phyloP scores from a whole-genome alignment of 1,140 invertebrate genomes.

The Drosophila melanica region DNA sequence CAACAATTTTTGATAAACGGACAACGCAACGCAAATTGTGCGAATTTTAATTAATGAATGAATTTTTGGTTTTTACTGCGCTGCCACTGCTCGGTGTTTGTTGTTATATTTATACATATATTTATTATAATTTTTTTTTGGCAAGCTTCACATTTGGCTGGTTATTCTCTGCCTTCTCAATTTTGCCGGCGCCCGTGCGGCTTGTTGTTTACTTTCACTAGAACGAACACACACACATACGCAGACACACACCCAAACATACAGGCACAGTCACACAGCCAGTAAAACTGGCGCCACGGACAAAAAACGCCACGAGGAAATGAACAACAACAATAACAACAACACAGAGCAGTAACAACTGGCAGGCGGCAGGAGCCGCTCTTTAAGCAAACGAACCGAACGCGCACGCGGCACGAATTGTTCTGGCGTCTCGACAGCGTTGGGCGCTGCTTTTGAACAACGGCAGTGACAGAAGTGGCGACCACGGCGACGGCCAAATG shows the following conservation, averaged over 20 bases:
- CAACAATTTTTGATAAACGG: slow-evolving; percentile 16
- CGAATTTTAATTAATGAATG: slow-evolving; percentile 25
- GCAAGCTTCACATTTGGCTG: slow-evolving; percentile 8
- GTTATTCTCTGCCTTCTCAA: not conserved
- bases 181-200: slow-evolving; percentile 33
- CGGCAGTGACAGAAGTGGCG: slow-evolving; percentile 1
- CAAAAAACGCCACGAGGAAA: slow-evolving; percentile 11
- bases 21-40: slow-evolving; percentile 3
- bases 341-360: slow-evolving; percentile 1
- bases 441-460: slow-evolving; percentile 60
- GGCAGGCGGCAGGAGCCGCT: slow-evolving; percentile 11
- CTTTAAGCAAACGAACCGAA: slow-evolving; percentile 65
- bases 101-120: not conserved
- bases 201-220: slow-evolving; percentile 77
- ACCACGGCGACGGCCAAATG: slow-evolving; percentile 21
- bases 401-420: slow-evolving; percentile 77
- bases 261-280: slow-evolving; percentile 13
- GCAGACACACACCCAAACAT: slow-evolving; percentile 13
- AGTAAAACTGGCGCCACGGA: slow-evolving; percentile 29
- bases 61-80: slow-evolving; percentile 9
- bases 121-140: slow-evolving; percentile 5
- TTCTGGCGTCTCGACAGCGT: slow-evolving; percentile 57
- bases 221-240: slow-evolving; percentile 24
- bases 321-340: slow-evolving; percentile 18
- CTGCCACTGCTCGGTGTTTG: slow-evolving; percentile 6